Conservation (phyloP, 2,113 vertebrate species). For the Eira barbara region DNA sequence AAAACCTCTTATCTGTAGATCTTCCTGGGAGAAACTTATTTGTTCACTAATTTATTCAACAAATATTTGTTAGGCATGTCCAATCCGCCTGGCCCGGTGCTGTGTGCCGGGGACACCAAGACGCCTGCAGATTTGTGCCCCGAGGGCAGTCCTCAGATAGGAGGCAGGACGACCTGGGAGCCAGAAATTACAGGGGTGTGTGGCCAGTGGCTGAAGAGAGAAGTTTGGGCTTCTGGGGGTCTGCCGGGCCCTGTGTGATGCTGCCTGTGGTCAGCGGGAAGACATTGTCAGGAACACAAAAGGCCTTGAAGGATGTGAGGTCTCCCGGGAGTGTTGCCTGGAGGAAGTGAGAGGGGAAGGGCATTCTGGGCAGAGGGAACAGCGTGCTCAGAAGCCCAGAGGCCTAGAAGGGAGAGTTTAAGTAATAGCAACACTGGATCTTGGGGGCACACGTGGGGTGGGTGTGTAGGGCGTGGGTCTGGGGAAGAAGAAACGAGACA, state of each 20-base stretch:
- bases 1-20: neutral
- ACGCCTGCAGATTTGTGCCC: rapidly evolving
- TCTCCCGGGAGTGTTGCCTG: neutral
- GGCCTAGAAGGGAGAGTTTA: neutral
- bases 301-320: neutral
- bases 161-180: neutral
- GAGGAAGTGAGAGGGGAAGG: neutral
- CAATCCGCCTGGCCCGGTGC: neutral
- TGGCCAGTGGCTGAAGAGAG: neutral
- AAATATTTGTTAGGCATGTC: neutral
- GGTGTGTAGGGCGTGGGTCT: neutral
- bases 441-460: too few species aligned
- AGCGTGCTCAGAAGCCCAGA: rapidly evolving
- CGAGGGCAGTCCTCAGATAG: rapidly evolving
- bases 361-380: neutral
- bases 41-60: neutral
- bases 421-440: neutral
- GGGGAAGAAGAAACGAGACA: rapidly evolving
- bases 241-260: neutral
- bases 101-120: neutral
- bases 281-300: neutral
- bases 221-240: neutral
- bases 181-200: rapidly evolving
- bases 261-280: neutral
- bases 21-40: neutral